These are phyloP conservation scores for Leptinotarsa undecemlineata DNA, from an alignment of 1,140 invertebrate genomes.

Conservation along the genomic window DNA sequence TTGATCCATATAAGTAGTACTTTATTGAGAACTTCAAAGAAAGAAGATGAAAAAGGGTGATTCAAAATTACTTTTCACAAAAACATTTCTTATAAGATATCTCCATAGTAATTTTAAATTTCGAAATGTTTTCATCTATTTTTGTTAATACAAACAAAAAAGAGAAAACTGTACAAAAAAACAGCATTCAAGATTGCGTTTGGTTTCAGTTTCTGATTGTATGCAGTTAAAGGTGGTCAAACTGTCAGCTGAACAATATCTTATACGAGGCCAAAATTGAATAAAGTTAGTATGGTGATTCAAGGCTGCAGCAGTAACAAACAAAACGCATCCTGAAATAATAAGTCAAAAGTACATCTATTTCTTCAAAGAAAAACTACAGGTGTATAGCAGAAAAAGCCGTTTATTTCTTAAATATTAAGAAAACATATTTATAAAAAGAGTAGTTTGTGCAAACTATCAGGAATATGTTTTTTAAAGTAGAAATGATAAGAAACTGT, in stretches of 20 bases:
- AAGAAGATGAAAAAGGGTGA: too few species aligned
- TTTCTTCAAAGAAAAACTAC: background rate
- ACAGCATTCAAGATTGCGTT: background rate
- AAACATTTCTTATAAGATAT: too few species aligned
- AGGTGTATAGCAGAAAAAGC: slow-evolving; percentile 39
- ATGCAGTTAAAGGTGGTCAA: too few species aligned
- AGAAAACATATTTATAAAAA: slow-evolving; percentile 49
- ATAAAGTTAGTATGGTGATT: too few species aligned
- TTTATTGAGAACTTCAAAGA: too few species aligned
- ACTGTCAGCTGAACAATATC: too few species aligned
- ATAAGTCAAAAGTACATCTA: background rate
- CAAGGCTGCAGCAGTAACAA: background rate
- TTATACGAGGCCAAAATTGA: too few species aligned
- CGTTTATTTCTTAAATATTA: slow-evolving; percentile 50
- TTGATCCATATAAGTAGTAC: too few species aligned
- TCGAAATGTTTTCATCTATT: background rate
- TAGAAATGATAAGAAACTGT: slow-evolving; percentile 40
- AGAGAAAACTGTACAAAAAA: slow-evolving; percentile 1
- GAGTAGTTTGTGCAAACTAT: slow-evolving; percentile 47
- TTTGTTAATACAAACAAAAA: background rate
- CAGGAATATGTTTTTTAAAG: slow-evolving; percentile 35
- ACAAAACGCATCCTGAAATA: slow-evolving; percentile 5
- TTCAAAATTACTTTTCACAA: too few species aligned
- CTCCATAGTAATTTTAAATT: too few species aligned
- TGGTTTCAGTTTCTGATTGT: background rate